Conservation (phyloP, 64 coral and sea anemone genomes). For the Stichodactyla mertensii region DNA sequence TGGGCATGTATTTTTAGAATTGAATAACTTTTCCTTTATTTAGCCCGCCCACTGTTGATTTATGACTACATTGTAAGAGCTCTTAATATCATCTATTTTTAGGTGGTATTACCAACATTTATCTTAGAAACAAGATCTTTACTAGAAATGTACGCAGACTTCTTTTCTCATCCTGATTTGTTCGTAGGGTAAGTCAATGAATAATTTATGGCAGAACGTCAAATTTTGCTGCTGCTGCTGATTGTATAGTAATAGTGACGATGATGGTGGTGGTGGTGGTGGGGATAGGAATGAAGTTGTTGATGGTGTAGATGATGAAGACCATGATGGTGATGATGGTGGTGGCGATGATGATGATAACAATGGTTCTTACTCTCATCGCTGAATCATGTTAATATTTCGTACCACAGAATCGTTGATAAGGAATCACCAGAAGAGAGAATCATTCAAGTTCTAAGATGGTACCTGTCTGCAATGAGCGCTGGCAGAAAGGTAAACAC, state of each 20-base stretch:
- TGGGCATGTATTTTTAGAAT: no score
- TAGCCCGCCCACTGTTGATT: no score
- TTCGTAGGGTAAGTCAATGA: constrained; percentile 68
- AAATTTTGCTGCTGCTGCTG: no score
- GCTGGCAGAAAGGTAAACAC: constrained; percentile 82
- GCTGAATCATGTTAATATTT: not conserved
- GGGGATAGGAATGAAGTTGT: no score
- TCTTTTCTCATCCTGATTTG: constrained; percentile 97
- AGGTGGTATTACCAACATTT: constrained; percentile 99
- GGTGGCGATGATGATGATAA: not conserved
- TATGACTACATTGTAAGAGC: not conserved
- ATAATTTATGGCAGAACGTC: no score
- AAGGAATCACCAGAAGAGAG: constrained; percentile 65
- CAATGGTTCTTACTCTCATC: not conserved
- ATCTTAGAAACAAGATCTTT: constrained; percentile 96
- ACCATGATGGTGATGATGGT: not conserved
- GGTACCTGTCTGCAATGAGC: constrained; percentile 94
- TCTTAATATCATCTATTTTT: not conserved
- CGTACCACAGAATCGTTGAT: constrained; percentile 65
- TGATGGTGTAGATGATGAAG: not conserved
- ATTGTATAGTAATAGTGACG: not conserved
- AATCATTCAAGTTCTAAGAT: constrained; percentile 82
- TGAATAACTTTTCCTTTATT: no score
- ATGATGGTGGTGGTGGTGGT: not conserved
- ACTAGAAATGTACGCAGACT: constrained; percentile 99